Evolutionary conservation across 2,113 vertebrate genomes (phyloP), one percentile per base, ranked within the genome.

Genomic region (Sinocyclocheilus anophthalmus): DNA sequence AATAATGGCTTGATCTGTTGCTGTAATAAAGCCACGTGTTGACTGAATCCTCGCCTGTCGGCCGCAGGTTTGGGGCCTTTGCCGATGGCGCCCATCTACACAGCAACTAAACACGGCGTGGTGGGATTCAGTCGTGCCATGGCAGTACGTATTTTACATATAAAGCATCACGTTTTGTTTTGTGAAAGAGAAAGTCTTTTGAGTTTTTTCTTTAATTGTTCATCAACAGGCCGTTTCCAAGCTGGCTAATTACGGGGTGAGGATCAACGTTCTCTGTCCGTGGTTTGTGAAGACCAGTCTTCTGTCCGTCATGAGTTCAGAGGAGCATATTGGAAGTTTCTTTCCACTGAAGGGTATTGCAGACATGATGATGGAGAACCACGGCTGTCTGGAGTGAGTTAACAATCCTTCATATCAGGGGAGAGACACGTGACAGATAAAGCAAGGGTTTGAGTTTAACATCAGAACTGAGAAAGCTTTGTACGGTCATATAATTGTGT

Each of bases 121-220:
- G 53, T 94, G 0, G 93, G 94, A 33, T 95, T 95, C 88, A 94
- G 92, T 10, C 86, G 94, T 75, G 92, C 94, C 3, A 84, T 94
- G 86, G 93, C 93, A 12, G 95, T 95, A 90, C 90, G 92, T 63
- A 69, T 2, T 5, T 9, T 39, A 14, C 6, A 33, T 33, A 18
- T 53, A 0, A 69, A 33, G 14, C 26, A 8, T 33, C 18, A 0
- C 5, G 6, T 0, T 2, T 33, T 13, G 1, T 65, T 26, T 33
- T 9, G 6, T 69, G 14, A 16, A 8, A 69, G 16, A 18, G 4
- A 50, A 42, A 5, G 5, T 50, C 42, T 76, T 33, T 48, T 48
- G 39, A 76, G 5, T 8, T 1, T 30, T 77, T 18, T 50, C 33
- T 33, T 50, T 82, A 20, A 78, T n/a, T 81, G 37, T 16, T 10